Conservation (phyloP, 2,888 invertebrate genomes). For the Apamea epomidion region DNA sequence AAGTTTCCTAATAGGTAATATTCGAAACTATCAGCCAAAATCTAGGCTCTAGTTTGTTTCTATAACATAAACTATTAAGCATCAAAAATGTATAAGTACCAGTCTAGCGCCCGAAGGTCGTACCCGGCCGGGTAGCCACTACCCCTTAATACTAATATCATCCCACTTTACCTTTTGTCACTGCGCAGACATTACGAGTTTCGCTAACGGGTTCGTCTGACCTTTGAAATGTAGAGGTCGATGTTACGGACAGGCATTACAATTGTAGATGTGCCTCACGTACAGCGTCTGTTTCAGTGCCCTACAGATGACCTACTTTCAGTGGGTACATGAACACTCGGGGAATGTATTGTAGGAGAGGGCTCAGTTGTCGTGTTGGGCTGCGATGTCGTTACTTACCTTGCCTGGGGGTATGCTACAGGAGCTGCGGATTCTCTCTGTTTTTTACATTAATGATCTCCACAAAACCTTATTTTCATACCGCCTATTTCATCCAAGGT, state of each 20-base stretch:
- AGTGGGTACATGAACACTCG: constrained; percentile 48
- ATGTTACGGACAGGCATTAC: constrained; percentile 50
- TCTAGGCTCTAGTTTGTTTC: constrained; percentile 9
- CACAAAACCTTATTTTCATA: neutral
- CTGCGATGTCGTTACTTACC: neutral
- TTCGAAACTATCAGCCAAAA: constrained; percentile 25
- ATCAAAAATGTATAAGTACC: constrained; percentile 45
- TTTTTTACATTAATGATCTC: neutral
- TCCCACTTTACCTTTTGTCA: constrained; percentile 61
- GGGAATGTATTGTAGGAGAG: neutral
- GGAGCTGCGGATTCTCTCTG: neutral
- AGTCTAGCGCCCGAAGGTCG: constrained; percentile 35
- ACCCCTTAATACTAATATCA: constrained; percentile 52
- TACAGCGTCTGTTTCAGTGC: constrained; percentile 67
- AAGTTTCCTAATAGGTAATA: constrained; percentile 19
- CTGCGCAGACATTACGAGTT: constrained; percentile 48
- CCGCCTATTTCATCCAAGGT: neutral
- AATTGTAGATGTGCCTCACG: constrained; percentile 73
- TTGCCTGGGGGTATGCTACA: constrained; percentile 1
- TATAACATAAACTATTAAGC: constrained; percentile 27
- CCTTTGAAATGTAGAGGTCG: constrained; percentile 61
- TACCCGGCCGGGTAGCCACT: constrained; percentile 16
- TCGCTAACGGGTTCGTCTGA: constrained; percentile 64
- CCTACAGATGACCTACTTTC: constrained; percentile 71
- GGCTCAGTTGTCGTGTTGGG: neutral